These are phyloP conservation scores for Ectropis grisescens DNA, from an alignment of 1,140 invertebrate species.

Conservation along the genomic window DNA sequence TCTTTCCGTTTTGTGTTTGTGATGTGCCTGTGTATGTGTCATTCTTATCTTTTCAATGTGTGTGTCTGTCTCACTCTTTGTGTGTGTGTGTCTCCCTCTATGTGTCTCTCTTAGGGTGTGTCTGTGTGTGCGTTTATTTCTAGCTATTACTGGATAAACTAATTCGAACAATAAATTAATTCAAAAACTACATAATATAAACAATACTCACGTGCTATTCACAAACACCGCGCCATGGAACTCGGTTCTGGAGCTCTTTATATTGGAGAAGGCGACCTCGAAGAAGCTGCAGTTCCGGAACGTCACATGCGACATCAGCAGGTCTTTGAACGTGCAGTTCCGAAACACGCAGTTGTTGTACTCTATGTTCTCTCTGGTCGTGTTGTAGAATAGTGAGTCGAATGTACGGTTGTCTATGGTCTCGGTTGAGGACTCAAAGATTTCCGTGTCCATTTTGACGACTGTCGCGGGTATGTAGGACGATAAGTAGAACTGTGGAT, in stretches of 20 bases:
- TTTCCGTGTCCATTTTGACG: constrained; percentile 28
- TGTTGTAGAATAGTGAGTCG: constrained; percentile 37
- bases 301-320: constrained; percentile 60
- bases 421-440: constrained; percentile 32
- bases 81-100: too few species aligned
- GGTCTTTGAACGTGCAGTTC: constrained; percentile 56
- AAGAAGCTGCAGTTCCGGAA: constrained; percentile 62
- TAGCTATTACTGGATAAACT: too few species aligned
- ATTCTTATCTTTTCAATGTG: too few species aligned
- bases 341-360: constrained; percentile 51
- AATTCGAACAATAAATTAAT: too few species aligned
- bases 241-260: constrained; percentile 55
- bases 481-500: constrained; percentile 52
- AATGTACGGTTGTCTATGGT: constrained; percentile 21
- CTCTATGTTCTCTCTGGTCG: constrained; percentile 48
- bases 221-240: constrained; percentile 51
- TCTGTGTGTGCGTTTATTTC: too few species aligned
- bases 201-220: constrained; percentile 56
- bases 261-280: constrained; percentile 54
- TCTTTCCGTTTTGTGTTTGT: too few species aligned
- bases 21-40: too few species aligned
- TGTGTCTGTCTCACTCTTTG: too few species aligned
- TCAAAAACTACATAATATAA: too few species aligned
- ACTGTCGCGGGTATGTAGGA: constrained; percentile 48
- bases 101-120: too few species aligned